Evolutionary conservation across 1,140 invertebrate species (phyloP).

Genomic region (Archivesica marissinica): DNA sequence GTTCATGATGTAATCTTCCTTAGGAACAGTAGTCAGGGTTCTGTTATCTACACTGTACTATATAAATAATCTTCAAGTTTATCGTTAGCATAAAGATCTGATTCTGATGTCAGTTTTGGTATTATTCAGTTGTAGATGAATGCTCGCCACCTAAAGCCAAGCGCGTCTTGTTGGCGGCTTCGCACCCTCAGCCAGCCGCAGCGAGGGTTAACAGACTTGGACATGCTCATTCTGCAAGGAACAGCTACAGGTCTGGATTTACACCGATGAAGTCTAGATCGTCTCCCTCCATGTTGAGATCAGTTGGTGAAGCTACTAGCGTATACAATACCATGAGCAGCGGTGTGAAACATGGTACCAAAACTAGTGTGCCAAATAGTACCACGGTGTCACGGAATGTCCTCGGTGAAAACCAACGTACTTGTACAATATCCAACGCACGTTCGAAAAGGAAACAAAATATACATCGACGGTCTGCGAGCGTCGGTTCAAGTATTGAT

Average conservation of each 20-base stretch:
- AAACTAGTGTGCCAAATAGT: background rate
- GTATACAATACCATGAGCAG: background rate
- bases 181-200: background rate
- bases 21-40: no score
- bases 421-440: background rate
- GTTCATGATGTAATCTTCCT: no score
- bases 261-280: conserved; percentile 18
- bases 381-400: background rate
- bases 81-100: no score
- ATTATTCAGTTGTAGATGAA: conserved; percentile 53
- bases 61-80: no score
- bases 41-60: no score
- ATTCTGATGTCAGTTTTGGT: background rate
- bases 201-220: background rate
- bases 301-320: conserved; percentile 5
- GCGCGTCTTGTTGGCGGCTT: conserved; percentile 12
- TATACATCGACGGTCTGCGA: background rate
- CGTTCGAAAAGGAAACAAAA: background rate
- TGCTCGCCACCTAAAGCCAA: conserved; percentile 63
- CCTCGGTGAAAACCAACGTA: background rate
- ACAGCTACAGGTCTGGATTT: background rate
- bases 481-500: conserved; percentile 41
- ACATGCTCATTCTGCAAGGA: background rate
- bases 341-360: background rate
- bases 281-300: conserved; percentile 1